phyloP scores from a whole-genome alignment of 2,113 vertebrate species.

The Miniopterus natalensis region DNA sequence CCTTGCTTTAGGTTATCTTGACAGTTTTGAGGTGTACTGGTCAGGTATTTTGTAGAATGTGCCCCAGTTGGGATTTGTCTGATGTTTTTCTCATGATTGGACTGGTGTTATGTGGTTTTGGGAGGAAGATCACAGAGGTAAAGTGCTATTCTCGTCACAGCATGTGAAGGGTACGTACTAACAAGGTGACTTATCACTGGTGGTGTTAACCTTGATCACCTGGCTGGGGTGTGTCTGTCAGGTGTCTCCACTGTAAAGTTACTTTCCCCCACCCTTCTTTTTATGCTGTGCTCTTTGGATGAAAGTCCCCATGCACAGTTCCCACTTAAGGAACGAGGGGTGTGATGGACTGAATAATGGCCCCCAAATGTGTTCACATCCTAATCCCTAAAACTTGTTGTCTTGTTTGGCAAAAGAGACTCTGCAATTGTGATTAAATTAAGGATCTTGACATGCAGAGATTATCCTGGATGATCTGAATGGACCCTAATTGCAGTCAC shows the following conservation, averaged over 20 bases:
- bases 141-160: background rate
- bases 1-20: background rate
- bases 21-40: background rate
- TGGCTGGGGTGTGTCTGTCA: background rate
- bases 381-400: background rate
- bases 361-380: background rate
- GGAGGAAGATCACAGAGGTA: background rate
- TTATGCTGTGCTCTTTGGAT: background rate
- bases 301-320: background rate
- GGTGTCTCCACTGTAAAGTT: background rate
- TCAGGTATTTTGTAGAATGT: background rate
- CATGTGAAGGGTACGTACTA: background rate
- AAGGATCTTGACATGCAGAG: background rate
- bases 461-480: background rate
- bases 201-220: background rate
- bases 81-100: constrained; percentile 29
- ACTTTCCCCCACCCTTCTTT: background rate
- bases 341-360: background rate
- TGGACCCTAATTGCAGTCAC: background rate
- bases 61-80: background rate
- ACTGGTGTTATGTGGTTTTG: background rate
- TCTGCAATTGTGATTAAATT: background rate
- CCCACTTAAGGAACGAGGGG: background rate
- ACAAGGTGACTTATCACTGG: background rate
- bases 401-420: background rate